Conservation (phyloP, 2,797 vertebrate species). For the Onychomys leucogaster region DNA sequence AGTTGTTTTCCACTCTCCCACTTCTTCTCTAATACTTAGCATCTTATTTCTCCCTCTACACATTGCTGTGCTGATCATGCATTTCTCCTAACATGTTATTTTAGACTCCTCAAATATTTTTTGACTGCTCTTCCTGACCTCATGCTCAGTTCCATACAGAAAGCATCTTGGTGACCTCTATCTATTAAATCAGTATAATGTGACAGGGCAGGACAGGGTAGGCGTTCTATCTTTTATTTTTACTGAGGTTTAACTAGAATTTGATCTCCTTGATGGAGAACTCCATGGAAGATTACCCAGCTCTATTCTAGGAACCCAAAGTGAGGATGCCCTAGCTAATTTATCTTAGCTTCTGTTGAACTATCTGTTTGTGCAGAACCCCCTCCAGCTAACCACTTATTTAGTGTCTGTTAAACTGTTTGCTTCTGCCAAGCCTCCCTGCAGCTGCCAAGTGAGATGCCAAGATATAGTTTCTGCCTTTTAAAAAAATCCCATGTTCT, state of each 20-base stretch:
- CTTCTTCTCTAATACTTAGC: background rate
- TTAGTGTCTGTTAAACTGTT: background rate
- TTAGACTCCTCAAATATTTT: background rate
- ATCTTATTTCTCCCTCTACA: background rate
- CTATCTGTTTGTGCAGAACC: background rate
- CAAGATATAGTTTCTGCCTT: background rate
- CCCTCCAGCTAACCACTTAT: background rate
- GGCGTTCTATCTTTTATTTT: background rate
- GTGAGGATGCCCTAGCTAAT: background rate
- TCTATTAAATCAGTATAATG: background rate
- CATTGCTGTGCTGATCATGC: background rate
- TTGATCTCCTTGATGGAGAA: background rate
- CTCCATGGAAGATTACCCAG: background rate
- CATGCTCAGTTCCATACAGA: background rate
- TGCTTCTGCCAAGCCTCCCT: background rate
- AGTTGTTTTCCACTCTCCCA: background rate
- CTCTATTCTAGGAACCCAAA: background rate
- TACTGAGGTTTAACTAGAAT: background rate
- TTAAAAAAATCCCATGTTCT: background rate
- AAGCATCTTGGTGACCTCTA: background rate
- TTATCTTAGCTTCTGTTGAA: background rate
- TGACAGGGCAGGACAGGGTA: background rate
- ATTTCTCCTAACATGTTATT: background rate
- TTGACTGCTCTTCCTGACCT: background rate
- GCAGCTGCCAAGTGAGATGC: background rate